Conservation (phyloP, 2,113 vertebrate species). For the Myrmecophaga tridactyla region DNA sequence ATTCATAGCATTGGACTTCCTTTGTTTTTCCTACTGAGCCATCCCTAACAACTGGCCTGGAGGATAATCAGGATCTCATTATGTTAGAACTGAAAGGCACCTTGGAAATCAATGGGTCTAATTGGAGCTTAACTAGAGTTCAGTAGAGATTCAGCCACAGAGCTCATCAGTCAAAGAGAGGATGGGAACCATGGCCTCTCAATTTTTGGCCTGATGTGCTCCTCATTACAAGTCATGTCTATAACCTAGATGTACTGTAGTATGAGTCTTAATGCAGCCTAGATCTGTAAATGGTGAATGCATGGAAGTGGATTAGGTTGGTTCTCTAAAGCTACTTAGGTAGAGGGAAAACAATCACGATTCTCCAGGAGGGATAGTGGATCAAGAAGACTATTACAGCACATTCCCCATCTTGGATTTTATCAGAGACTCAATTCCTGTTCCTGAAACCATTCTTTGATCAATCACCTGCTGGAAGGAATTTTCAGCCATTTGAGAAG, state of each 20-base stretch:
- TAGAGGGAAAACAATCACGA: not conserved
- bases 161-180: not conserved
- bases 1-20: not conserved
- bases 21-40: not conserved
- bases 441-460: not conserved
- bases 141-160: not conserved
- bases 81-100: not conserved
- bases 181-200: not conserved
- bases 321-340: not conserved
- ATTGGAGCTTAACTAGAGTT: not conserved
- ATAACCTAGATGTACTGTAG: not conserved
- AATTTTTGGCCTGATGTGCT: not conserved
- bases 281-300: not conserved
- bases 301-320: not conserved
- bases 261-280: not conserved
- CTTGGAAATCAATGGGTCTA: not conserved
- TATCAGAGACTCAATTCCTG: not conserved
- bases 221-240: not conserved
- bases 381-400: not conserved
- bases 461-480: not conserved
- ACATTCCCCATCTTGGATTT: not conserved
- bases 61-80: not conserved
- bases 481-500: not conserved
- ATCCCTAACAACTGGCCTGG: not conserved
- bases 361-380: not conserved